Percentiles rank a stretch among this genome's conserved stretches.
Evolutionary conservation across 2,113 vertebrate genomes (phyloP).

Genomic region (Phaetusa simplex): DNA sequence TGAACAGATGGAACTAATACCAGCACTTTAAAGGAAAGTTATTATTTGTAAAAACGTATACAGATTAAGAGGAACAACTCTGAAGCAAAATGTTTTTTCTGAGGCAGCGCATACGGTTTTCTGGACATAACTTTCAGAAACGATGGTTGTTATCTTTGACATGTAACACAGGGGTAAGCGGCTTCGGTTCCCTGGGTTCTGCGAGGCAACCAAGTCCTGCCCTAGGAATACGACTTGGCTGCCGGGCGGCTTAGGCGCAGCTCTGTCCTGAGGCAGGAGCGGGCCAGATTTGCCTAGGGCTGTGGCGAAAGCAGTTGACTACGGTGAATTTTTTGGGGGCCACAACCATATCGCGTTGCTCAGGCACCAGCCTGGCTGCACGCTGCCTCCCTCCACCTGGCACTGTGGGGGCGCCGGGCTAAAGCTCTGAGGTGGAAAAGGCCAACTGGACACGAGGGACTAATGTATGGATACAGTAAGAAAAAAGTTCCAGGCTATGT

Average conservation of each 20-base stretch:
- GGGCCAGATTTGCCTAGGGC: background rate
- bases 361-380: background rate
- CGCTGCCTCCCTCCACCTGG: background rate
- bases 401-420: background rate
- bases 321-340: background rate
- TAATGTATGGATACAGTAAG: background rate
- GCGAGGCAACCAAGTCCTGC: background rate
- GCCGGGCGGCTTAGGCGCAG: background rate
- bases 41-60: slow-evolving; percentile 42
- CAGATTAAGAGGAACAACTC: slow-evolving; percentile 18
- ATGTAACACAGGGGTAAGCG: background rate
- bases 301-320: background rate
- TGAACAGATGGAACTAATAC: background rate
- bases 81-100: background rate
- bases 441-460: background rate
- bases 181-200: background rate
- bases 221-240: background rate
- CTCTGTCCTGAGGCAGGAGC: background rate
- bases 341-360: accelerated
- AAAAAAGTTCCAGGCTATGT: background rate
- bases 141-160: background rate
- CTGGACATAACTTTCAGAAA: background rate
- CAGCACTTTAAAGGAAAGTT: background rate
- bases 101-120: background rate
- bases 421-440: background rate